Conservation (phyloP, 2,888 invertebrate species). For the Synanthedon tipuliformis region DNA sequence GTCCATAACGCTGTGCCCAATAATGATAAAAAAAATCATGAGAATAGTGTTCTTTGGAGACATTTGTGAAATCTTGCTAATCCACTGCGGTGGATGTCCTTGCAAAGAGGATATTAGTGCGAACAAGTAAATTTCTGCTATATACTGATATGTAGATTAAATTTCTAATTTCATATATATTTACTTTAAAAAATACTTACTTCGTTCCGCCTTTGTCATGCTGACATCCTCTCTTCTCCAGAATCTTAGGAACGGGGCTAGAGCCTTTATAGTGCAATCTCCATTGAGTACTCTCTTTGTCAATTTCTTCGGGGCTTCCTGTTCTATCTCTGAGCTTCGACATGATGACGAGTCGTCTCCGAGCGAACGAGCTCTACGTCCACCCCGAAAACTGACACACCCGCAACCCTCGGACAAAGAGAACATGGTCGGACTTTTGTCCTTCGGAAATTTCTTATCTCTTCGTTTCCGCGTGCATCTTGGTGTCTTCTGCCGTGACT, state of each 20-base stretch:
- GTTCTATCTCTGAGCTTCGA: constrained; percentile 62
- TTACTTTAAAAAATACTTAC: constrained; percentile 55
- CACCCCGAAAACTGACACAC: constrained; percentile 55
- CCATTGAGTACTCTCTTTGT: constrained; percentile 45
- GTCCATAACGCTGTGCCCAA: too few species aligned
- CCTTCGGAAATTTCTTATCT: constrained; percentile 58
- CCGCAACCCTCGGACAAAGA: constrained; percentile 62
- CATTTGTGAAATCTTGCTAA: too few species aligned
- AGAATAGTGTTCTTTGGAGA: too few species aligned
- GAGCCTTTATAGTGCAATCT: constrained; percentile 62
- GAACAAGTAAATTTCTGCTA: too few species aligned
- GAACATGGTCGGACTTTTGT: constrained; percentile 62
- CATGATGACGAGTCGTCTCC: constrained; percentile 62
- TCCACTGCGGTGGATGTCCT: too few species aligned
- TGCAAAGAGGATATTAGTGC: too few species aligned
- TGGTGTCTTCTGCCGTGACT: constrained; percentile 46
- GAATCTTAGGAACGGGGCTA: constrained; percentile 75
- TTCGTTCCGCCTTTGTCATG: constrained; percentile 82
- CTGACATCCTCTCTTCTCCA: constrained; percentile 78
- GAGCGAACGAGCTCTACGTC: constrained; percentile 44
- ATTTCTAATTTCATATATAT: not conserved
- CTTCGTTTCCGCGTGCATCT: constrained; percentile 62
- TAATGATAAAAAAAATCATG: too few species aligned
- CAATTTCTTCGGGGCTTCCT: constrained; percentile 53
- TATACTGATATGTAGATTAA: not conserved